phyloP scores from a whole-genome alignment of 2,113 vertebrate genomes.

The Spheniscus mendiculus region DNA sequence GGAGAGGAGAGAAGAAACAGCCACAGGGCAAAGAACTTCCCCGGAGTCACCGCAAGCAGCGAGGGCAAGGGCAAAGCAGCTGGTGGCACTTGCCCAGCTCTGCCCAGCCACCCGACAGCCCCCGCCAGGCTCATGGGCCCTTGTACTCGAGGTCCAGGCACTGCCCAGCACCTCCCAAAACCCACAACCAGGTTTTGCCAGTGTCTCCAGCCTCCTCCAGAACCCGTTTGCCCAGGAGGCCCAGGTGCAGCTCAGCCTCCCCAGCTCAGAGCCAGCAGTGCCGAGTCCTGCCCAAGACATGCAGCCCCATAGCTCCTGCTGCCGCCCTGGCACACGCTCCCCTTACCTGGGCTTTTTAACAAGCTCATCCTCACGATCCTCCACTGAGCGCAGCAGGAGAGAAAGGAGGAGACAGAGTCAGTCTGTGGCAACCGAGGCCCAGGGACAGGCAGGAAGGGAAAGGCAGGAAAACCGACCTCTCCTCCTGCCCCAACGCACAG shows the following conservation, averaged over 20 bases:
- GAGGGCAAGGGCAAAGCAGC: neutral
- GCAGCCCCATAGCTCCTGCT: neutral
- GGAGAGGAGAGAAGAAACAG: neutral
- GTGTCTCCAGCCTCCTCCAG: neutral
- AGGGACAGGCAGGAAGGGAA: neutral
- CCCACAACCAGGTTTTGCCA: neutral
- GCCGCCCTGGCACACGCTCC: neutral
- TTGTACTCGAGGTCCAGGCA: rapidly evolving
- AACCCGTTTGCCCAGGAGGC: neutral
- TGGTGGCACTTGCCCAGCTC: neutral
- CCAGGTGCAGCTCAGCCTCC: rapidly evolving
- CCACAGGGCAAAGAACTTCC: neutral
- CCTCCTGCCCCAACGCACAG: rapidly evolving
- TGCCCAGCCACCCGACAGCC: rapidly evolving
- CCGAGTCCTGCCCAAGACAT: neutral
- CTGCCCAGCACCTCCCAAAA: neutral
- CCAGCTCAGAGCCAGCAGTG: neutral
- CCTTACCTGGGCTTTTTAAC: conserved; percentile 93
- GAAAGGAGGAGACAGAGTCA: conserved; percentile 22
- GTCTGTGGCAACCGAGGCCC: neutral
- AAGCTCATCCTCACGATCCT: conserved; percentile 82
- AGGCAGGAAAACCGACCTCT: neutral
- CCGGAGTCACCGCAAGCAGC: neutral
- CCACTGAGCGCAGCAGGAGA: conserved; percentile 83
- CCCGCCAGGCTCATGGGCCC: rapidly evolving